Base-by-base conservation (phyloP, 2,797 vertebrate species). In the Myripristis murdjan region DNA sequence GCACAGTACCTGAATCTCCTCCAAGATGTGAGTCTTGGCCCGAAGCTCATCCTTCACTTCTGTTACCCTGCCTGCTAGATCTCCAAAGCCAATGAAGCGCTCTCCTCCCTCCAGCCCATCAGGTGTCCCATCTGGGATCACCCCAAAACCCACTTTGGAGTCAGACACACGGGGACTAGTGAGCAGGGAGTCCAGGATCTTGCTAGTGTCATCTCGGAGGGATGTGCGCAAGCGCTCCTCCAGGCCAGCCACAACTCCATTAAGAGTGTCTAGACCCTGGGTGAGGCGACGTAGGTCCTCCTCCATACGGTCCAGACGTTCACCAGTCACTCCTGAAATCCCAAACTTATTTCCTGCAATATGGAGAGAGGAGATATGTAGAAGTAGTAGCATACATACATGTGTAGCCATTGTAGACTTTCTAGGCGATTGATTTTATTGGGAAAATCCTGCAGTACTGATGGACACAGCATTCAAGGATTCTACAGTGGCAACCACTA, bases 271-370 rank as follows among this genome's bases (percentile, higher is more conserved):
- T 1, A 98, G 95, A 35, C 95, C 95, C 83, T 96, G 96, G 5
- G 95, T 95, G 8, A 99, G 94, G 16, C 86, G 96, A 5, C 94
- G 95, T 70, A 99, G 80, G 47, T 97, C 96, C 24, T 96, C 95
- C 84, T 99, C 98, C 82, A 99, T 94, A 0, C 91, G 95, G 63
- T 97, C 95, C 65, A 99, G 85, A 12, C 96, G 96, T 77, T 99
- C 97, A 1, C 97, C 97, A 0, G 95, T 95, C 71, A 97, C 91
- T 47, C 94, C 95, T 31, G 93, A 87, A 57, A 89, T 77, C 0
- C 92, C 92, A 28, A 94, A 82, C 86, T 93, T 97, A 55, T 93
- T 93, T 57, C 95, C 97, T 99, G 76, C 24, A 64, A 63, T 26
- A 57, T 3, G 74, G 15, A 35, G 3, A 35, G 7, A 1, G 47